Evolutionary conservation across 2,888 invertebrate species (phyloP).

Genomic region (Perdita meconis): DNA sequence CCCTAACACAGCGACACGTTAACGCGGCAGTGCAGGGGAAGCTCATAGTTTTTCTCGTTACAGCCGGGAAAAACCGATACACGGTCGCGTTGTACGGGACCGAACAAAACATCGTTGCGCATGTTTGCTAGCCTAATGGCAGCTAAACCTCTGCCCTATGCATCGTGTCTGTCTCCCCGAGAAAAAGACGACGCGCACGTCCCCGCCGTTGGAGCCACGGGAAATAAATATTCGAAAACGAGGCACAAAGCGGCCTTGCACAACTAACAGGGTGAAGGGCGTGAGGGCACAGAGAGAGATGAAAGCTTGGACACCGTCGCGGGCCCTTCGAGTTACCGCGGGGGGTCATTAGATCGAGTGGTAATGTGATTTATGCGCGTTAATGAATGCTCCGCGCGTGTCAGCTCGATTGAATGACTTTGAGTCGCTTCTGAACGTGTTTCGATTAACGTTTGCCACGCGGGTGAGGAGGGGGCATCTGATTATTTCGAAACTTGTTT

Average conservation of each 20-base stretch:
- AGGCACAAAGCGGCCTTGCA: slow-evolving; percentile 5
- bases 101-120: slow-evolving; percentile 53
- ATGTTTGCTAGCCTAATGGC: slow-evolving; percentile 66
- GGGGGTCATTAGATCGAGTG: slow-evolving; percentile 35
- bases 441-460: slow-evolving; percentile 18
- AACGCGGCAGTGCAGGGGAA: slow-evolving; percentile 4
- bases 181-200: slow-evolving; percentile 17
- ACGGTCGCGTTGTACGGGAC: slow-evolving; percentile 35
- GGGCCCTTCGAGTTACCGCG: slow-evolving; percentile 16
- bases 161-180: background rate
- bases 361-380: slow-evolving; percentile 49
- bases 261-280: background rate
- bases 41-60: slow-evolving; percentile 4
- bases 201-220: slow-evolving; percentile 10
- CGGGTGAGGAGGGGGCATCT: slow-evolving; percentile 13
- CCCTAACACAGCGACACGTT: slow-evolving; percentile 5
- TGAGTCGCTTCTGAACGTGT: slow-evolving; percentile 9
- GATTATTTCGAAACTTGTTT: slow-evolving; percentile 28
- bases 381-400: slow-evolving; percentile 42
- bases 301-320: slow-evolving; percentile 30
- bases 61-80: slow-evolving; percentile 20
- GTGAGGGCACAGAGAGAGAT: background rate
- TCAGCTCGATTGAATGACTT: slow-evolving; percentile 16
- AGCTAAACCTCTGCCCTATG: slow-evolving; percentile 8
- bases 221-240: slow-evolving; percentile 18